Base-by-base conservation (phyloP, 2,888 invertebrate species). In the Adelphocoris suturalis region DNA sequence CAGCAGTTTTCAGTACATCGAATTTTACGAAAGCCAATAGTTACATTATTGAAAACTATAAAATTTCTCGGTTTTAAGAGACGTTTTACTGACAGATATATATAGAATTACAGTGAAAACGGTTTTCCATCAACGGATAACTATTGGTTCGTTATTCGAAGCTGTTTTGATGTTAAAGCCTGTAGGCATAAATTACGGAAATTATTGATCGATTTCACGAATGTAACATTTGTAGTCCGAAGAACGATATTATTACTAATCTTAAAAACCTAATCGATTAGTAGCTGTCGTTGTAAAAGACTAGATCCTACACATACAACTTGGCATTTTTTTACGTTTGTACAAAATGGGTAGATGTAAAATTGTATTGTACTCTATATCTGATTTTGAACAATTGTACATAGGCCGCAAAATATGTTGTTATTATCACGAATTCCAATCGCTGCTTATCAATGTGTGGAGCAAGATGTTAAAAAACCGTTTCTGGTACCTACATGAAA, bases 291-390 rank as follows among this genome's bases (percentile, higher is more conserved):
- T 23, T 19, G 68, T 27, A 12, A 23, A 68, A 27, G 68, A 19
- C 2, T n/a, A 23, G 27, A 68, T 68, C 12, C 68, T 12, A 9
- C 68, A 3, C 0, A 37, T 37, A 12, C 68, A 11, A 61, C 61
- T 61, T 23, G 61, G 61, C n/a, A 23, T 12, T 68, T 68, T 68
- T 68, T 68, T 68, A 68, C 68, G 68, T 68, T 68, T 68, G 68
- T 68, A 68, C 68, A 23, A 23, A 68, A 68, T 4, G 37, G 37
- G 3, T 68, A 68, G 68, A 12, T 68, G 68, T 68, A 68, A 68
- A 23, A 68, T 19, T 61, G n/a, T 19, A 23, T 19, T 12, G 12
- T 23, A 23, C 0, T n/a, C 12, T 13, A 27, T 68, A 27, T 19
- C 23, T 68, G 13, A 68, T 9, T 68, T 68, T 61, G 19, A 27